These are phyloP conservation scores for Microtus ochrogaster DNA, from an alignment of 2,113 vertebrate species.

Conservation along the genomic window DNA sequence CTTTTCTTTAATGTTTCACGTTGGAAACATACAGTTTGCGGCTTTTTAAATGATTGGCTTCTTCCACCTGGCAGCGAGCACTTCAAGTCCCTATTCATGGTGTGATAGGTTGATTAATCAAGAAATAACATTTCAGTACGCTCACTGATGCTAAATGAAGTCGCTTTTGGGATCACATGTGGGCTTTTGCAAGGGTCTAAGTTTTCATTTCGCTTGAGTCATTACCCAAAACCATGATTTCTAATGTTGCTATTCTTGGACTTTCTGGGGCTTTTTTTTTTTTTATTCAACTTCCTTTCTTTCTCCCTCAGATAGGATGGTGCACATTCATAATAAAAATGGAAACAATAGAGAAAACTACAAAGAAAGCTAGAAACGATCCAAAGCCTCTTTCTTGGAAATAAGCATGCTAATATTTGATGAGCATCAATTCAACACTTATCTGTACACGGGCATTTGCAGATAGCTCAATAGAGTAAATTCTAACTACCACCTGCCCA, in stretches of 20 bases:
- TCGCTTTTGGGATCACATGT: background rate
- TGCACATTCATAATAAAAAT: background rate
- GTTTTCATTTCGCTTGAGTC: conserved; percentile 16
- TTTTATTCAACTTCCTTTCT: conserved; percentile 44
- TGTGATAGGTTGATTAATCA: background rate
- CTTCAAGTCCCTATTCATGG: background rate
- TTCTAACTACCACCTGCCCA: background rate
- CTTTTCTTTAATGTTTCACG: background rate
- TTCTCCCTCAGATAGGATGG: background rate
- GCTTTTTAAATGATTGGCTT: background rate
- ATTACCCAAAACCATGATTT: background rate
- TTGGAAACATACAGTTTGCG: background rate
- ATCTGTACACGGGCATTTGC: too few species aligned
- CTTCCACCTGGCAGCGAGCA: background rate
- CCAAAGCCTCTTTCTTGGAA: background rate
- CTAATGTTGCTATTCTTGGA: background rate
- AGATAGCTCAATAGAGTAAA: background rate
- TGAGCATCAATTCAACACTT: background rate
- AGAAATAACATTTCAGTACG: background rate
- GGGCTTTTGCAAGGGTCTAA: background rate
- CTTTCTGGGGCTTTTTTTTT: background rate
- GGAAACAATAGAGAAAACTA: conserved; percentile 14
- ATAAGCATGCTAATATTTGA: conserved; percentile 1
- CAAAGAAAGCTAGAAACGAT: conserved; percentile 1
- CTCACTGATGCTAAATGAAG: background rate